Conservation (phyloP, 92 coral and sea anemone genomes). For the Phymanthus crucifer region DNA sequence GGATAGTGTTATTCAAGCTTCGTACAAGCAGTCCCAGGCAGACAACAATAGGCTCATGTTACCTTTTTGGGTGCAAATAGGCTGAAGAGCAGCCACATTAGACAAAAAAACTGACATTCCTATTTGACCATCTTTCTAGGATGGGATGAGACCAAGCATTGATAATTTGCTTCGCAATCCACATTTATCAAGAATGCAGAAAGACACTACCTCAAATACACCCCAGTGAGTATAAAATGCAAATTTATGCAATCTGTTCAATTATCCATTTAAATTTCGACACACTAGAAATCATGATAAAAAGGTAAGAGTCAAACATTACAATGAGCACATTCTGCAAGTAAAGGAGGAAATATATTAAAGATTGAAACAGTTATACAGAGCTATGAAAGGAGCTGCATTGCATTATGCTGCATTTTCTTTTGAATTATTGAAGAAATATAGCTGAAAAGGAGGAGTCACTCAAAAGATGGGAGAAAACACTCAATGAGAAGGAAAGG, state of each 20-base stretch:
- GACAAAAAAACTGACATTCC: background rate
- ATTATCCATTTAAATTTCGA: too few species aligned
- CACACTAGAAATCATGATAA: too few species aligned
- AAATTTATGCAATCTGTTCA: too few species aligned
- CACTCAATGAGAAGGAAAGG: conserved; percentile 76
- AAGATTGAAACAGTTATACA: too few species aligned
- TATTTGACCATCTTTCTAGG: conserved; percentile 35
- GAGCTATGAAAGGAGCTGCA: too few species aligned
- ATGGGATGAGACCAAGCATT: conserved; percentile 73
- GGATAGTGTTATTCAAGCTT: too few species aligned
- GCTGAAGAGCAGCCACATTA: too few species aligned
- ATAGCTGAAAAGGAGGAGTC: conserved; percentile 70
- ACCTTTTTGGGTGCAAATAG: too few species aligned
- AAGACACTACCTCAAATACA: conserved; percentile 23
- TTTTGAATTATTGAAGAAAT: conserved; percentile 30
- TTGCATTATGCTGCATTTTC: background rate
- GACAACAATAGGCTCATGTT: too few species aligned
- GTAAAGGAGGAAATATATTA: background rate
- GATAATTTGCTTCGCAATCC: conserved; percentile 66
- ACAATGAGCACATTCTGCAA: background rate
- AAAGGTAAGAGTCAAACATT: too few species aligned
- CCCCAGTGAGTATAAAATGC: conserved; percentile 33
- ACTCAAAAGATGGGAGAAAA: conserved; percentile 81
- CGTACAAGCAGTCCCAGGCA: too few species aligned
- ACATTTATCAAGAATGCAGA: conserved; percentile 49